A percentile compares a stretch with the other conserved stretches of the same genome.
Conservation (phyloP, 2,113 vertebrate genomes). For the Scomber colias region DNA sequence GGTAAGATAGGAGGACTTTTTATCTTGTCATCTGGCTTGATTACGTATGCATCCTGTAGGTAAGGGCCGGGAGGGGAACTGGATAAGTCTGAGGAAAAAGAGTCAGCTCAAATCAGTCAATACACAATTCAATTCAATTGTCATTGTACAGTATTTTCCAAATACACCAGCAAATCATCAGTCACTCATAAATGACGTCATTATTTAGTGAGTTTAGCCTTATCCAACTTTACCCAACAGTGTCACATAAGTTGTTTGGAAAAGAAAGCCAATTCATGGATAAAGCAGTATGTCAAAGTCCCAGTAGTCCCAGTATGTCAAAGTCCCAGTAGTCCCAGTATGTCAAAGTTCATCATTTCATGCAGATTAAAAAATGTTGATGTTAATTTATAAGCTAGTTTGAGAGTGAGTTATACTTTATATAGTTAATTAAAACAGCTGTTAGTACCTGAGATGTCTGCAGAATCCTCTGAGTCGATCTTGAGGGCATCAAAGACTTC, state of each 20-base stretch:
- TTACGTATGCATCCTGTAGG: slow-evolving; percentile 92
- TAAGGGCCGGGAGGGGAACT: slow-evolving; percentile 97
- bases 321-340: neutral
- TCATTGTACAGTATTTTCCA: neutral
- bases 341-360: neutral
- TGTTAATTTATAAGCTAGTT: too few species aligned
- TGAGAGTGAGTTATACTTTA: neutral
- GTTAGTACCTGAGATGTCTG: slow-evolving; percentile 90
- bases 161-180: too few species aligned
- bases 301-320: neutral
- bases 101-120: neutral
- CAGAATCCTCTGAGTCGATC: slow-evolving; percentile 94
- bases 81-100: slow-evolving; percentile 88
- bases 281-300: neutral
- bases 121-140: neutral
- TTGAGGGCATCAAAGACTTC: slow-evolving; percentile 98
- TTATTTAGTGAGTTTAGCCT: too few species aligned
- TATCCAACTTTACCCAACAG: too few species aligned
- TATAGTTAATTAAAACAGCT: too few species aligned
- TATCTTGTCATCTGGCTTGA: slow-evolving; percentile 91
- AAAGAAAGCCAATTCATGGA: too few species aligned
- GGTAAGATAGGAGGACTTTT: slow-evolving; percentile 94
- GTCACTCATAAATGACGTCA: too few species aligned
- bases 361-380: neutral
- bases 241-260: too few species aligned